phyloP scores from a whole-genome alignment of 2,888 invertebrate genomes.

The Colletes collaris region DNA sequence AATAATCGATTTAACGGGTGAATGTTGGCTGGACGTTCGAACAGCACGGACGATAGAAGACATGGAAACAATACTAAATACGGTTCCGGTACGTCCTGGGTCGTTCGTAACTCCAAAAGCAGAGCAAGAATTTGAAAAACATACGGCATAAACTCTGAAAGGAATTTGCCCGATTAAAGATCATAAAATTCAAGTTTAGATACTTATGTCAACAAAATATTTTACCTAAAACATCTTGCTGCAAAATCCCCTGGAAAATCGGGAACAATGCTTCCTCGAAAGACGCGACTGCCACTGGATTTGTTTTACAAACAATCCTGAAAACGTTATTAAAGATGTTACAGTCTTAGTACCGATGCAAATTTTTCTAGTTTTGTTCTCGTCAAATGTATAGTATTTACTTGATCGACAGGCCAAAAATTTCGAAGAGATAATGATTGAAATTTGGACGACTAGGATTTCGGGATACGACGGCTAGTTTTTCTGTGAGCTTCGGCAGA shows the following conservation, averaged over 20 bases:
- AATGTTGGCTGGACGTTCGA: conserved; percentile 97
- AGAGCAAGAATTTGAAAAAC: conserved; percentile 98
- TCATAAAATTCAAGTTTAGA: not conserved
- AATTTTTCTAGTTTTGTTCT: not conserved
- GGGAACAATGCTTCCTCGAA: conserved; percentile 98
- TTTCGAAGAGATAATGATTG: conserved; percentile 99
- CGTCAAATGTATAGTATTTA: conserved; percentile 82
- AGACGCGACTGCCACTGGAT: conserved; percentile 90
- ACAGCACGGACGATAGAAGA: conserved; percentile 94
- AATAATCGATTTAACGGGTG: conserved; percentile 96
- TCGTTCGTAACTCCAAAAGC: conserved; percentile 90
- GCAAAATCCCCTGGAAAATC: conserved; percentile 96
- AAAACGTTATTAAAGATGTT: conserved; percentile 57
- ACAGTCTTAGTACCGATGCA: conserved; percentile 7
- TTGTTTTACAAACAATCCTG: conserved; percentile 93
- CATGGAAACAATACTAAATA: conserved; percentile 96
- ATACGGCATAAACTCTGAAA: conserved; percentile 97
- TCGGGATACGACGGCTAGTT: conserved; percentile 92
- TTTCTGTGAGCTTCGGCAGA: conserved; percentile 92
- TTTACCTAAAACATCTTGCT: conserved; percentile 95
- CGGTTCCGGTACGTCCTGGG: conserved; percentile 88
- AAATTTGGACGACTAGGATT: conserved; percentile 99
- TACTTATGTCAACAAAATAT: conserved; percentile 1
- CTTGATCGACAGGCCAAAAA: conserved; percentile 94
- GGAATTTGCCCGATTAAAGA: not conserved